Percentiles rank a stretch among this genome's conserved stretches.
Evolutionary conservation across 2,888 invertebrate species (phyloP).

Genomic region (Cartodere bifasciata): DNA sequence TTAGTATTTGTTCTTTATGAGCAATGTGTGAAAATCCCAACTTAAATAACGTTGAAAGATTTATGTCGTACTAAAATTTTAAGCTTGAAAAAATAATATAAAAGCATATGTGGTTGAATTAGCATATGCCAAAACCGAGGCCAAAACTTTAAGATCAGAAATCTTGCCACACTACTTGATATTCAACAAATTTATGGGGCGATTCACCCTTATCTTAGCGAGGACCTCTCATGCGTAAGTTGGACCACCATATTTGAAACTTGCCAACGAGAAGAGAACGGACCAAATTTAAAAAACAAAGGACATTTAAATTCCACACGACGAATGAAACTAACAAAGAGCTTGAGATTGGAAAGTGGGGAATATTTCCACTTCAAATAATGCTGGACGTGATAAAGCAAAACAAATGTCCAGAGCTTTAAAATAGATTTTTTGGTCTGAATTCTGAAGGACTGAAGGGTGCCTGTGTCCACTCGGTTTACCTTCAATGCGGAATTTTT

Average conservation of each 20-base stretch:
- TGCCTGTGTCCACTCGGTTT: constrained; percentile 12
- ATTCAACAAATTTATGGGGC: no score
- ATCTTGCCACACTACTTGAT: no score
- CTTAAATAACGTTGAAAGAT: no score
- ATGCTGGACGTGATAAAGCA: constrained; percentile 29
- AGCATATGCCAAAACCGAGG: no score
- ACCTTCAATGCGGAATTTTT: constrained; percentile 12
- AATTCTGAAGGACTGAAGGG: constrained; percentile 13
- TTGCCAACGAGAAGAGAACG: constrained; percentile 17
- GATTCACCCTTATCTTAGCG: no score
- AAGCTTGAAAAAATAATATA: no score
- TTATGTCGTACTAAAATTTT: no score
- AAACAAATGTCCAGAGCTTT: constrained; percentile 25
- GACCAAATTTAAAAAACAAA: constrained; percentile 19
- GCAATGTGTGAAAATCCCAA: no score
- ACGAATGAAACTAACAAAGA: constrained; percentile 13
- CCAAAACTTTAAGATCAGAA: no score
- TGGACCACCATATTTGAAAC: constrained; percentile 16
- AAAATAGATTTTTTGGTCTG: constrained; percentile 22
- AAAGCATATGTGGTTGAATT: no score
- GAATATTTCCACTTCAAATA: constrained; percentile 27
- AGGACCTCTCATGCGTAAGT: constrained; percentile 10
- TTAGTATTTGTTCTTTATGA: no score
- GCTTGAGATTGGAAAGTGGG: constrained; percentile 16
- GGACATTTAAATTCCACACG: constrained; percentile 18